phyloP scores from a whole-genome alignment of 2,888 invertebrate species.

The Tipula lateralis region DNA sequence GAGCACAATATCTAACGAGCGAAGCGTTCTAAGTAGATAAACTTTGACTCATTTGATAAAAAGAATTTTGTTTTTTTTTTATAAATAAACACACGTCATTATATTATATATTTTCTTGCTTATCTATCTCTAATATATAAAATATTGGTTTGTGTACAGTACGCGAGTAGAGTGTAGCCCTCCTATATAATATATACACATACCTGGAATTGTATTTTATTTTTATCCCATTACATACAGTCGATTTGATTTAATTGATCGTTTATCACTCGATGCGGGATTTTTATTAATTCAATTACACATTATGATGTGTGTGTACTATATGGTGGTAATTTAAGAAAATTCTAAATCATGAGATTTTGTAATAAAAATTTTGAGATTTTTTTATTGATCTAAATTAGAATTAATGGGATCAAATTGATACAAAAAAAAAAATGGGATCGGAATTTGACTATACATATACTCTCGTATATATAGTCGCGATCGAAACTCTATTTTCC shows the following conservation, averaged over 20 bases:
- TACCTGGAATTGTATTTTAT: not conserved
- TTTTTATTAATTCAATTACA: not conserved
- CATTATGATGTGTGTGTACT: too few species aligned
- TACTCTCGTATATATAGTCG: too few species aligned
- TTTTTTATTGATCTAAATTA: conserved; percentile 24
- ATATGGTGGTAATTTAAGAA: not conserved
- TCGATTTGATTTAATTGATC: conserved; percentile 11
- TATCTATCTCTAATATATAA: not conserved
- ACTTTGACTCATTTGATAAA: conserved; percentile 15
- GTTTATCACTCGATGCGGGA: not conserved
- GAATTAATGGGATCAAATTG: conserved; percentile 1
- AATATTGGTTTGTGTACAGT: not conserved
- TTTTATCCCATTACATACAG: not conserved
- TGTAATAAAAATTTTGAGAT: not conserved
- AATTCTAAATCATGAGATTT: not conserved
- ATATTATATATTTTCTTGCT: not conserved
- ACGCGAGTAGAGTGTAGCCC: not conserved
- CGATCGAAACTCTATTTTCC: too few species aligned
- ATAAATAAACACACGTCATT: not conserved
- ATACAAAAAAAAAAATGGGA: not conserved
- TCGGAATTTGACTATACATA: too few species aligned
- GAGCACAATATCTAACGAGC: not conserved
- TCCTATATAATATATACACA: not conserved
- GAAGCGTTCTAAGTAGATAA: not conserved
- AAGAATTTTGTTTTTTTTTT: not conserved